Percentiles rank a stretch among this genome's conserved stretches.
Conservation (phyloP, 2,888 invertebrate genomes). For the Furcula furcula region DNA sequence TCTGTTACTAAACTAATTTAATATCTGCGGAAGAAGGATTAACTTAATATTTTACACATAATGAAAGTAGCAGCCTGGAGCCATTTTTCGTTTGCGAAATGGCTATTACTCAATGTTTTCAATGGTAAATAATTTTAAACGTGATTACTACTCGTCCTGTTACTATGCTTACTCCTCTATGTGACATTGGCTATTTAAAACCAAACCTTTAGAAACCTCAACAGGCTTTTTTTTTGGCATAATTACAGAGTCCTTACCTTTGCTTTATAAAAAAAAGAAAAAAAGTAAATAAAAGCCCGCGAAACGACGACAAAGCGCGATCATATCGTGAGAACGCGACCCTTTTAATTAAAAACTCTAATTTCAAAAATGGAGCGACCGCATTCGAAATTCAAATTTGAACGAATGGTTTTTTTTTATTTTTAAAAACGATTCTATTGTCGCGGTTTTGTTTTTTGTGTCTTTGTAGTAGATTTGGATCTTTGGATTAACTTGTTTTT, state of each 20-base stretch:
- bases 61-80: no score
- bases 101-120: no score
- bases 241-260: constrained; percentile 33
- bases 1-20: no score
- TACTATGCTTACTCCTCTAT: no score
- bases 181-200: no score
- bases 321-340: constrained; percentile 44
- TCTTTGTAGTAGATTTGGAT: background rate
- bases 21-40: no score
- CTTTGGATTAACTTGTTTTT: constrained; percentile 1
- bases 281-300: constrained; percentile 30
- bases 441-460: constrained; percentile 4
- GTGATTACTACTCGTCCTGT: no score
- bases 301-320: constrained; percentile 43
- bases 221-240: constrained; percentile 14
- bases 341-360: constrained; percentile 51
- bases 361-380: constrained; percentile 47
- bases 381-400: constrained; percentile 31
- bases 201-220: constrained; percentile 15
- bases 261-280: constrained; percentile 26
- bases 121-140: no score
- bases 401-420: constrained; percentile 24
- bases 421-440: constrained; percentile 28
- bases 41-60: no score
- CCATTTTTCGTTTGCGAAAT: no score